A percentile compares a stretch with the other conserved stretches of the same genome.
These are phyloP conservation scores for Onthophagus taurus DNA, from an alignment of 1,140 invertebrate genomes.

Conservation along the genomic window DNA sequence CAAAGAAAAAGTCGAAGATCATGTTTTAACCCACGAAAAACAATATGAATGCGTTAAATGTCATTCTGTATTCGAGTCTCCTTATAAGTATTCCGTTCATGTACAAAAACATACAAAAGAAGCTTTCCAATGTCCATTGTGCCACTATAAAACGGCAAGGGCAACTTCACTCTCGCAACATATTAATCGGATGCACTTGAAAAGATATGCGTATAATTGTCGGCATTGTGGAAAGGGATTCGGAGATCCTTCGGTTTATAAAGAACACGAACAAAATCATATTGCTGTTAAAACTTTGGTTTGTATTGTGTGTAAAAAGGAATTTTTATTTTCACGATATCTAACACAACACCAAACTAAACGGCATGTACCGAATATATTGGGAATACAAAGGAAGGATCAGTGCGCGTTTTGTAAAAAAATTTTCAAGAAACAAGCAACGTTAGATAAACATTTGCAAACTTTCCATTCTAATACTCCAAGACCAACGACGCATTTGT, in stretches of 20 bases:
- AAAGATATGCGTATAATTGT: slow-evolving; percentile 38
- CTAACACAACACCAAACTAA: slow-evolving; percentile 22
- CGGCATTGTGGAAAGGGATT: slow-evolving; percentile 44
- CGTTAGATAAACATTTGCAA: slow-evolving; percentile 22
- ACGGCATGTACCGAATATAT: slow-evolving; percentile 22
- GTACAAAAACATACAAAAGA: slow-evolving; percentile 13
- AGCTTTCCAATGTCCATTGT: slow-evolving; percentile 21
- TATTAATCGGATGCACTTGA: slow-evolving; percentile 24
- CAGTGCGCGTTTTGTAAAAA: slow-evolving; percentile 25
- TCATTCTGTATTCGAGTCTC: slow-evolving; percentile 15
- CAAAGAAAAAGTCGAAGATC: slow-evolving; percentile 26
- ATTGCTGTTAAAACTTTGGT: slow-evolving; percentile 56
- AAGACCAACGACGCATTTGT: slow-evolving; percentile 26
- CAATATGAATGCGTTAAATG: slow-evolving; percentile 23
- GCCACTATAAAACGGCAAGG: slow-evolving; percentile 20
- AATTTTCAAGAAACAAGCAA: slow-evolving; percentile 19
- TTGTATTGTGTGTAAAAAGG: slow-evolving; percentile 29
- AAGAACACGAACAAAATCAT: slow-evolving; percentile 53
- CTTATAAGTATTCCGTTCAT: slow-evolving; percentile 25
- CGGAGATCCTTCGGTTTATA: slow-evolving; percentile 23
- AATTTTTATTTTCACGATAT: slow-evolving; percentile 25
- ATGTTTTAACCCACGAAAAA: slow-evolving; percentile 23
- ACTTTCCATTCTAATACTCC: not conserved
- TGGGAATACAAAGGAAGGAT: slow-evolving; percentile 20
- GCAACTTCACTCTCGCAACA: slow-evolving; percentile 22